Percentiles rank a stretch among this genome's conserved stretches.
These are phyloP conservation scores for Tauraco hartlaubi DNA, from an alignment of 2,797 vertebrate species.

Conservation along the genomic window DNA sequence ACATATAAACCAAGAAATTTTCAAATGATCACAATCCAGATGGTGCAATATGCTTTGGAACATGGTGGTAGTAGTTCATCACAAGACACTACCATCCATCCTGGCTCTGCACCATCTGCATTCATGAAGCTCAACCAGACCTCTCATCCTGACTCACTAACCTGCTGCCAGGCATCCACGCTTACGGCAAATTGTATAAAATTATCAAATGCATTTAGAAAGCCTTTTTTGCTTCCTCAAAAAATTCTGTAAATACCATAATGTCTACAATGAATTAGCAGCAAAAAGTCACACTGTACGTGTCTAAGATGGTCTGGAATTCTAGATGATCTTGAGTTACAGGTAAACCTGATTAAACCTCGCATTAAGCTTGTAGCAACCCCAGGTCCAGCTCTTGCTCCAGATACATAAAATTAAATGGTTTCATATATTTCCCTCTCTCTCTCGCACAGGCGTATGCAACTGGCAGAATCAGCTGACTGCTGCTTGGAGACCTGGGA, in stretches of 20 bases:
- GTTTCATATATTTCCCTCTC: not conserved
- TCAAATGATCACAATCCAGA: constrained; percentile 58
- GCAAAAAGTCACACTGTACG: not conserved
- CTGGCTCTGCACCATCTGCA: constrained; percentile 55
- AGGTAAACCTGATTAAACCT: not conserved
- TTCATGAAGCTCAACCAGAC: constrained; percentile 14
- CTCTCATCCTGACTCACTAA: constrained; percentile 5
- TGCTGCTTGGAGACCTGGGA: not conserved
- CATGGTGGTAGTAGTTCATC: not conserved
- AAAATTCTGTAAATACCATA: not conserved
- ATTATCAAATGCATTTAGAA: not conserved
- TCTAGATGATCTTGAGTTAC: not conserved
- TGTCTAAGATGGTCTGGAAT: not conserved
- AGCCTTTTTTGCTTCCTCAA: not conserved
- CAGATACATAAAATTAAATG: constrained; percentile 2
- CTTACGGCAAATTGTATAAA: not conserved
- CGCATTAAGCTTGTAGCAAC: not conserved
- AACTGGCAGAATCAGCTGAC: not conserved
- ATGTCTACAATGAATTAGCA: not conserved
- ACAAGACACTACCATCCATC: constrained; percentile 27
- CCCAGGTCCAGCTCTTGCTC: not conserved
- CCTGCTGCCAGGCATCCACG: constrained; percentile 31
- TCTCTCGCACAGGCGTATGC: not conserved
- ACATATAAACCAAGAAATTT: constrained; percentile 36
- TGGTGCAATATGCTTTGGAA: constrained; percentile 45